A percentile compares a stretch with the other conserved stretches of the same genome.
These are phyloP conservation scores for Ariopsis seemanni DNA, from an alignment of 2,113 vertebrate genomes.

Conservation along the genomic window DNA sequence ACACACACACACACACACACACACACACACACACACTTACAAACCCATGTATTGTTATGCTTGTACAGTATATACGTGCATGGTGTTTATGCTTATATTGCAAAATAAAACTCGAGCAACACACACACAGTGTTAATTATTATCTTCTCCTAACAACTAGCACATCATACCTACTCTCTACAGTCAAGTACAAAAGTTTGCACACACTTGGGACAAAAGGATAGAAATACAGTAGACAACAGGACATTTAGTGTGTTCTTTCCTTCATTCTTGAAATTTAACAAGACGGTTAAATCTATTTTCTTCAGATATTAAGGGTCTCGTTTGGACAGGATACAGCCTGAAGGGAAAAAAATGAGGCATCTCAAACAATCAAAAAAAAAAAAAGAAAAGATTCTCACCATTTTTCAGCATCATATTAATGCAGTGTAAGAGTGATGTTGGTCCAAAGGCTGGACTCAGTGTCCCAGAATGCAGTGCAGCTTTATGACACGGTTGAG, in stretches of 20 bases:
- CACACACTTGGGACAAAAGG: no score
- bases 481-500: no score
- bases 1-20: not conserved
- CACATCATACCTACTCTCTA: not conserved
- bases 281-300: no score
- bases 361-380: not conserved
- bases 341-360: no score
- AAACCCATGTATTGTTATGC: not conserved
- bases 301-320: no score
- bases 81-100: not conserved
- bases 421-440: not conserved
- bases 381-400: not conserved
- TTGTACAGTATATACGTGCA: not conserved
- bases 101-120: no score
- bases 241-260: no score
- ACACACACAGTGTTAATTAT: no score
- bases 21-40: not conserved
- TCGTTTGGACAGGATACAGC: no score
- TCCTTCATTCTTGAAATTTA: no score
- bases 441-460: not conserved
- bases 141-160: no score
- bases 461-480: not conserved
- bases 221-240: no score
- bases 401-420: not conserved
- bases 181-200: not conserved